Evolutionary conservation across 2,888 invertebrate species (phyloP).

Genomic region (Lottia scabra): DNA sequence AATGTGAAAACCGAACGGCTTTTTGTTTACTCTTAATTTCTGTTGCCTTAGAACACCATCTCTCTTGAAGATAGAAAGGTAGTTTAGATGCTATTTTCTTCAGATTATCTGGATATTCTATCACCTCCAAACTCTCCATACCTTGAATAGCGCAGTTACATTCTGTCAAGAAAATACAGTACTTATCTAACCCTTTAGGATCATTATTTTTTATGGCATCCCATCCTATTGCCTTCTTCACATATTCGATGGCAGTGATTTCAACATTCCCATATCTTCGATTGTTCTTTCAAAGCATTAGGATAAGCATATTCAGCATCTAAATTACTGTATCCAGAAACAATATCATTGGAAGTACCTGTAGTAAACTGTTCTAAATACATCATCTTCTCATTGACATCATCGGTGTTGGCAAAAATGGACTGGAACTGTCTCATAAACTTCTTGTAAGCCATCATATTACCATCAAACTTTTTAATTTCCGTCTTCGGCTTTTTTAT

Average conservation of each 20-base stretch:
- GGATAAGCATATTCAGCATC: constrained; percentile 6
- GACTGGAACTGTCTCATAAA: constrained; percentile 23
- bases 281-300: background rate
- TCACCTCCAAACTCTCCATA: background rate
- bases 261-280: constrained; percentile 5
- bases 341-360: constrained; percentile 11
- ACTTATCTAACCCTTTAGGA: constrained; percentile 24
- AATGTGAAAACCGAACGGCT: constrained; percentile 5
- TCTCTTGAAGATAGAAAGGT: constrained; percentile 25
- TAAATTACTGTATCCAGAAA: background rate
- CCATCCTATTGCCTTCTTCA: background rate
- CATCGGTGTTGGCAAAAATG: constrained; percentile 12
- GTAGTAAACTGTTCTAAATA: constrained; percentile 17
- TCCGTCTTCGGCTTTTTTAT: constrained; percentile 25
- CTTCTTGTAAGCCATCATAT: constrained; percentile 23
- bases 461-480: constrained; percentile 27
- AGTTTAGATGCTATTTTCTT: constrained; percentile 22
- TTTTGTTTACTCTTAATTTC: constrained; percentile 9
- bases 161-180: constrained; percentile 26
- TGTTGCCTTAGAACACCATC: constrained; percentile 17
- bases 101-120: constrained; percentile 26
- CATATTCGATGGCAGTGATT: constrained; percentile 3
- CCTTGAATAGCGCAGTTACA: constrained; percentile 26
- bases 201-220: constrained; percentile 8
- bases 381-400: constrained; percentile 14